Evolutionary conservation across 2,113 vertebrate species (phyloP).

Genomic region (Pelecanoides urinatrix): DNA sequence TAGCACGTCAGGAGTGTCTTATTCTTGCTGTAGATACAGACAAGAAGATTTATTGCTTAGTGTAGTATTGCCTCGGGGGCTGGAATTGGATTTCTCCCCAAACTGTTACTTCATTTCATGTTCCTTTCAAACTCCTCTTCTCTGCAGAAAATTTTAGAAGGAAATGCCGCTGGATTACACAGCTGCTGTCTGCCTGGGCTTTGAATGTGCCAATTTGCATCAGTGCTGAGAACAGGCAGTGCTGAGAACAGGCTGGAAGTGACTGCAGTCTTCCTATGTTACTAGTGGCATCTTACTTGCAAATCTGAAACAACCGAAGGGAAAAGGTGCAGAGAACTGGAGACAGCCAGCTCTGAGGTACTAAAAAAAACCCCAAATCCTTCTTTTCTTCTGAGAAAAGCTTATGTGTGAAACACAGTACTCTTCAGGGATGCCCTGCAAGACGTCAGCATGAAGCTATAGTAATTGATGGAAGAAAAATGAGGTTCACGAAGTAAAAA

Average conservation of each 20-base stretch:
- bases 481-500: not conserved
- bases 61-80: not conserved
- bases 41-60: conserved; percentile 27
- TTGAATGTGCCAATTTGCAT: conserved; percentile 34
- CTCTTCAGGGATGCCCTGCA: not conserved
- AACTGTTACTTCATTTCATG: conserved; percentile 14
- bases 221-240: conserved; percentile 35
- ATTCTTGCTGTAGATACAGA: not conserved
- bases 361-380: not conserved
- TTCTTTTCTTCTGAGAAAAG: not conserved
- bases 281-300: not conserved
- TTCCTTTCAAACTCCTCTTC: conserved; percentile 37
- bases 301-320: conserved; percentile 7
- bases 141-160: conserved; percentile 24
- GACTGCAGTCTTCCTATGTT: not conserved
- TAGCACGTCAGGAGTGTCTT: not conserved
- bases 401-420: not conserved
- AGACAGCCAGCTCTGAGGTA: not conserved
- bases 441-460: not conserved
- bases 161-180: conserved; percentile 57
- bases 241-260: conserved; percentile 30
- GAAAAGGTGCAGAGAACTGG: not conserved
- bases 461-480: not conserved
- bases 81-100: conserved; percentile 33
- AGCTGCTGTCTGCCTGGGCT: conserved; percentile 46